Conservation (phyloP, 2,113 vertebrate species). For the Naja naja region DNA sequence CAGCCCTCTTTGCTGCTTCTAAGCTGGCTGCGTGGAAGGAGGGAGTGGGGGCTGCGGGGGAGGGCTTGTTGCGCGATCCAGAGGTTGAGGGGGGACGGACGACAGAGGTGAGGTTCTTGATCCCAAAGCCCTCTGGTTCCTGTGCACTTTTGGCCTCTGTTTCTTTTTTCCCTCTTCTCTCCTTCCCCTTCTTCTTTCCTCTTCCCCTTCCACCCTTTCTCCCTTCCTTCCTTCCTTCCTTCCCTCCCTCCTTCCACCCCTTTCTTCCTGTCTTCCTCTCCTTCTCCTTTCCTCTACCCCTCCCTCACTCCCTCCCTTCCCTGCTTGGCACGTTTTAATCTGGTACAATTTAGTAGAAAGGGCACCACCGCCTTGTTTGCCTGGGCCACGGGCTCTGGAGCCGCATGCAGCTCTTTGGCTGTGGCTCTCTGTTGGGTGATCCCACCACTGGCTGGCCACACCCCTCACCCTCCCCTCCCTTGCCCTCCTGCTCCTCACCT, state of each 20-base stretch:
- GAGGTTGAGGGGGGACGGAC: too few species aligned
- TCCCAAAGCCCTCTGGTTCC: not conserved
- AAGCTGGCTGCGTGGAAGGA: not conserved
- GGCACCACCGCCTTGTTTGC: not conserved
- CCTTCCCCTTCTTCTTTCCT: not conserved
- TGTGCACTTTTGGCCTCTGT: not conserved
- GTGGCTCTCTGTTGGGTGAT: too few species aligned
- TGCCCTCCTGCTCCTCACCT: too few species aligned
- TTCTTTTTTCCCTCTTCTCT: not conserved
- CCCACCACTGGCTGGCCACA: too few species aligned
- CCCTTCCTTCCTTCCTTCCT: not conserved
- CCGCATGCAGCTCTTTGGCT: too few species aligned
- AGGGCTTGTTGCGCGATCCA: not conserved
- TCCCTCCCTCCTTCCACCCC: not conserved
- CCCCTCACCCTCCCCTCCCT: too few species aligned
- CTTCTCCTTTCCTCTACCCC: not conserved
- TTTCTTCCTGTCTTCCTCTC: not conserved
- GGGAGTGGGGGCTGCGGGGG: not conserved
- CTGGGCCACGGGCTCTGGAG: too few species aligned
- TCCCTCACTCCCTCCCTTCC: not conserved
- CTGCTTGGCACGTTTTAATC: not conserved
- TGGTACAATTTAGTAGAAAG: not conserved
- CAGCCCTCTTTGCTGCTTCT: not conserved
- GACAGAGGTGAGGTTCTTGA: not conserved
- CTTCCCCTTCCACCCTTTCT: not conserved